A percentile compares a stretch with the other conserved stretches of the same genome.
These are phyloP conservation scores for Lordiphosa fenestrarum DNA, from an alignment of 2,888 invertebrate species.

Conservation along the genomic window DNA sequence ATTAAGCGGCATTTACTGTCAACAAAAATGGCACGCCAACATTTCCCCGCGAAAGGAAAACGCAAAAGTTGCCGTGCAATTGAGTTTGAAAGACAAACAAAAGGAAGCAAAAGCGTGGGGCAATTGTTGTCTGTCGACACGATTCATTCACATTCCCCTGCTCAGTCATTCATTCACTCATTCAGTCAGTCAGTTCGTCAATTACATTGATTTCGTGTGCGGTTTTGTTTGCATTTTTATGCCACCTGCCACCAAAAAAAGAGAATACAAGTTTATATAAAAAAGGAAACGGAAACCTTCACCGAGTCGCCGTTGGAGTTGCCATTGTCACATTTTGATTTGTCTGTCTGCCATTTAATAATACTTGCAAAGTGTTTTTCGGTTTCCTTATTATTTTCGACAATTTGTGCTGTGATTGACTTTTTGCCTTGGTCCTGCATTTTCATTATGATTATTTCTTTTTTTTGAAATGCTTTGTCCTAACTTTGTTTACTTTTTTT, in stretches of 20 bases:
- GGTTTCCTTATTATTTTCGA: constrained; percentile 38
- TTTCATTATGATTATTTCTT: constrained; percentile 50
- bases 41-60: constrained; percentile 65
- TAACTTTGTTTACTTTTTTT: constrained; percentile 22
- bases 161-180: constrained; percentile 32
- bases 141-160: constrained; percentile 28
- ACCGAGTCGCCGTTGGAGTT: constrained; percentile 21
- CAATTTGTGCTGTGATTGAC: constrained; percentile 59
- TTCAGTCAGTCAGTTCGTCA: constrained; percentile 62
- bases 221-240: constrained; percentile 62
- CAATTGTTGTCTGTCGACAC: constrained; percentile 8
- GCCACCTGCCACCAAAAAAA: constrained; percentile 35
- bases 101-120: constrained; percentile 39
- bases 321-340: constrained; percentile 52
- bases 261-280: too few species aligned
- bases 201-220: constrained; percentile 67
- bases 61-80: constrained; percentile 65
- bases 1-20: constrained; percentile 70
- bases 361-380: constrained; percentile 57
- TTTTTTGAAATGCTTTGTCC: constrained; percentile 40
- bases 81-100: constrained; percentile 73
- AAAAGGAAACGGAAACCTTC: too few species aligned
- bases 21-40: constrained; percentile 70
- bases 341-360: constrained; percentile 61
- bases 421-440: constrained; percentile 42